phyloP scores from a whole-genome alignment of 2,888 invertebrate species.

The Eulithis prunata region DNA sequence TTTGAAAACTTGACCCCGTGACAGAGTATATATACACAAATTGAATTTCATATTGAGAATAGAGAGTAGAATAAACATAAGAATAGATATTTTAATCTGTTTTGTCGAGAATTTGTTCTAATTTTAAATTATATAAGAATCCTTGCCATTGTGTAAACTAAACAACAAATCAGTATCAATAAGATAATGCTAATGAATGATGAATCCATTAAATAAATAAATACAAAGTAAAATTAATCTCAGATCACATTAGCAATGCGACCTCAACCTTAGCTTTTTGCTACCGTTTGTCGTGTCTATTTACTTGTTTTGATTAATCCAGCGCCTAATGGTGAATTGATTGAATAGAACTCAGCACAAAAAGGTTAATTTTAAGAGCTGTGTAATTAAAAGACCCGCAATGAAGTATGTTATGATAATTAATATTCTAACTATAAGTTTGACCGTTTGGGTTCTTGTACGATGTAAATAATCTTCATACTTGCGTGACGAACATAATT shows the following conservation, averaged over 20 bases:
- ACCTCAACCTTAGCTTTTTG: constrained; percentile 26
- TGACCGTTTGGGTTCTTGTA: neutral
- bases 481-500: no score
- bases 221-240: neutral
- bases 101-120: no score
- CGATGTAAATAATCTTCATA: no score
- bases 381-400: constrained; percentile 21
- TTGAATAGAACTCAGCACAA: constrained; percentile 28
- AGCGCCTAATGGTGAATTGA: constrained; percentile 34
- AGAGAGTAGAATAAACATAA: no score
- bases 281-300: constrained; percentile 25
- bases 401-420: neutral
- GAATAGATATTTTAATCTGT: no score
- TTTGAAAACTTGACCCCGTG: no score
- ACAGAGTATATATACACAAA: no score
- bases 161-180: neutral
- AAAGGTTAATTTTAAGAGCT: constrained; percentile 26
- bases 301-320: constrained; percentile 29
- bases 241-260: constrained; percentile 17
- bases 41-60: no score
- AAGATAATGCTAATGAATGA: neutral
- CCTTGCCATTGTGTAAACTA: no score
- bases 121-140: no score
- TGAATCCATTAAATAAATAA: neutral
- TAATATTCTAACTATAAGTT: neutral